phyloP scores from a whole-genome alignment of 1,140 invertebrate species.

The Drosophila elegans region DNA sequence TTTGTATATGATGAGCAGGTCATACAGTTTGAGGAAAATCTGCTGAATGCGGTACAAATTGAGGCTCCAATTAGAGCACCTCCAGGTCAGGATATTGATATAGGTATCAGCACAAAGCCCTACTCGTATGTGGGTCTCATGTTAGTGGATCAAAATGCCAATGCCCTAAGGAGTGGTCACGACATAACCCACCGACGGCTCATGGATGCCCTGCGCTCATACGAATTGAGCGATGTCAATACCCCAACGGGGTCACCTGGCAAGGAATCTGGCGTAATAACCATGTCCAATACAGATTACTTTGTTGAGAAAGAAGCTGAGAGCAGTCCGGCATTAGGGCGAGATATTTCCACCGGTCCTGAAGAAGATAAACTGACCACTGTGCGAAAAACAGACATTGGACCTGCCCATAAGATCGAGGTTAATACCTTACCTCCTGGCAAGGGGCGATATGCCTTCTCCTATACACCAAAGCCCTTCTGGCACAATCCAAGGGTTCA shows the following conservation, averaged over 20 bases:
- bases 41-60: slow-evolving; percentile 90
- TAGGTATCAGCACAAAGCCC: slow-evolving; percentile 91
- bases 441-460: slow-evolving; percentile 96
- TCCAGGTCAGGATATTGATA: slow-evolving; percentile 90
- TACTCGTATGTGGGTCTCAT: slow-evolving; percentile 94
- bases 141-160: slow-evolving; percentile 94
- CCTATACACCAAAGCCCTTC: slow-evolving; percentile 91
- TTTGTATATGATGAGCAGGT: slow-evolving; percentile 93
- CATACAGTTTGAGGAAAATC: slow-evolving; percentile 90
- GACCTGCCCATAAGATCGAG: slow-evolving; percentile 83
- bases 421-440: slow-evolving; percentile 91
- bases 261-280: slow-evolving; percentile 80
- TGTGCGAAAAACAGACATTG: slow-evolving; percentile 83
- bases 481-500: slow-evolving; percentile 92
- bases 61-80: slow-evolving; percentile 87
- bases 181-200: slow-evolving; percentile 76
- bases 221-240: slow-evolving; percentile 82
- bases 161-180: slow-evolving; percentile 88
- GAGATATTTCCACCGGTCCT: slow-evolving; percentile 35
- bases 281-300: slow-evolving; percentile 80
- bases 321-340: slow-evolving; percentile 51
- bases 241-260: slow-evolving; percentile 77
- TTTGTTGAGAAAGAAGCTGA: slow-evolving; percentile 76
- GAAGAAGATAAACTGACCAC: slow-evolving; percentile 77
- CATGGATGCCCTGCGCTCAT: slow-evolving; percentile 83